These are phyloP conservation scores for Heliconius himera DNA, from an alignment of 1,140 invertebrate species.

Conservation along the genomic window DNA sequence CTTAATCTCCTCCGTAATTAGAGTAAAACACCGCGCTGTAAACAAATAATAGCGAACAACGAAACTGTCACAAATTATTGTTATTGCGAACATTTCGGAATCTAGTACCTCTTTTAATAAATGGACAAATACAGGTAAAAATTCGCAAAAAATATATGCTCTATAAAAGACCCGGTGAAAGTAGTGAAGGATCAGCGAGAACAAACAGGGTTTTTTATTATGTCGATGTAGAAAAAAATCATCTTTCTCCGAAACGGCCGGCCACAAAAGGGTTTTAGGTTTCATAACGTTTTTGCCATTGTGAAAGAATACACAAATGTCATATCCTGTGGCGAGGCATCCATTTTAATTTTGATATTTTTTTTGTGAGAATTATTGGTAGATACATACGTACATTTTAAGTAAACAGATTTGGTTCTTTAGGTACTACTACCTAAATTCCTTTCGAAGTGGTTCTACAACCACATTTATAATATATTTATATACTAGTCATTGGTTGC, in stretches of 20 bases:
- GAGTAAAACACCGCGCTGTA: background rate
- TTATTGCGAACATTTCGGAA: conserved; percentile 34
- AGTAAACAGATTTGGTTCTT: background rate
- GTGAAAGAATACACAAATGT: conserved; percentile 37
- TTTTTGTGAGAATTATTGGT: background rate
- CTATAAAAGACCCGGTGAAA: conserved; percentile 60
- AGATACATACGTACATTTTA: background rate
- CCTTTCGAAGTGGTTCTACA: no score
- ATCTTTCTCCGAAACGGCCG: conserved; percentile 65
- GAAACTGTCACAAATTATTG: conserved; percentile 24
- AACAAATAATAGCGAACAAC: conserved; percentile 10
- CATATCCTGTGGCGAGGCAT: conserved; percentile 41
- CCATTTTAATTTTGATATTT: conserved; percentile 10
- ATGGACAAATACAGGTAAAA: conserved; percentile 56
- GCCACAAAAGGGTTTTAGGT: conserved; percentile 77
- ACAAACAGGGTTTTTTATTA: conserved; percentile 60
- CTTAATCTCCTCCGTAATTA: background rate
- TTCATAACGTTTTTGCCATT: conserved; percentile 68
- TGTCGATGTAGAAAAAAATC: conserved; percentile 54
- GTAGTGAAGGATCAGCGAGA: conserved; percentile 46
- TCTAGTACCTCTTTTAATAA: conserved; percentile 51
- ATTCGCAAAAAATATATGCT: conserved; percentile 51
- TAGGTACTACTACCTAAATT: no score
- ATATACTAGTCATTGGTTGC: background rate
- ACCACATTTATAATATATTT: conserved; percentile 18